Evolutionary conservation across 2,888 invertebrate genomes (phyloP), one percentile per base, ranked within the genome.

Genomic region (Drosophila mercatorum): DNA sequence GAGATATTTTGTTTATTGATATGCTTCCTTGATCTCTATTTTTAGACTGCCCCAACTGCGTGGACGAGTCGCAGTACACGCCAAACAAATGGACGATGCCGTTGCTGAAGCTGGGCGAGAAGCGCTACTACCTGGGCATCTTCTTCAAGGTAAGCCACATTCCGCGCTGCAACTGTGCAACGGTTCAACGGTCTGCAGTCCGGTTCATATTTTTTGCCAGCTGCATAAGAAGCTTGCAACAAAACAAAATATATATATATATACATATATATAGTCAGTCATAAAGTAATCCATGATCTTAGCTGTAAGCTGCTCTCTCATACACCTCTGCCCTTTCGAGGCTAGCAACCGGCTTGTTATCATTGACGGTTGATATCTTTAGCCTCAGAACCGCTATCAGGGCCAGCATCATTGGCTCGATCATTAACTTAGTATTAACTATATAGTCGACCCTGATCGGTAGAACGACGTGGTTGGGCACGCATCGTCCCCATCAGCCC

Each of bases 1-100:
- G 17, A 26, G 17, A 22, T 57, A 36, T 28, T 22, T 26, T 40
- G 40, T 36, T 52, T 74, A 61, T 57, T 53, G 36, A 58, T 47
- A 17, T 44, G 68, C 47, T 75, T 76, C 57, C 60, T 58, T 22
- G 72, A 41, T 22, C 2, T 60, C 38, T 80, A 80, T 85, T 88
- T 88, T 72, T 81, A 96, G 97, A 97, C 93, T 97, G 97, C 92
- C 95, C 96, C 68, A 97, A 96, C 90, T 97, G 97, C 92, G 95
- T 95, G 75, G 96, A 96, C 82, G 97, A 97, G 75, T 94, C 95
- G 68, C 94, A 95, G 71, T 94, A 95, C 41, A 94, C 95, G 43
- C 86, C 86, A 75, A 96, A 96, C 90, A 95, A 96, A 92, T 97
- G 97, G 97, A 97, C 97, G 60, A 97, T 97, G 97, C 97, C 97